Evolutionary conservation across 37 sponge, comb jelly and placozoan species (phyloP), one percentile per base, ranked within the genome.

Genomic region (Haliclona indistincta): DNA sequence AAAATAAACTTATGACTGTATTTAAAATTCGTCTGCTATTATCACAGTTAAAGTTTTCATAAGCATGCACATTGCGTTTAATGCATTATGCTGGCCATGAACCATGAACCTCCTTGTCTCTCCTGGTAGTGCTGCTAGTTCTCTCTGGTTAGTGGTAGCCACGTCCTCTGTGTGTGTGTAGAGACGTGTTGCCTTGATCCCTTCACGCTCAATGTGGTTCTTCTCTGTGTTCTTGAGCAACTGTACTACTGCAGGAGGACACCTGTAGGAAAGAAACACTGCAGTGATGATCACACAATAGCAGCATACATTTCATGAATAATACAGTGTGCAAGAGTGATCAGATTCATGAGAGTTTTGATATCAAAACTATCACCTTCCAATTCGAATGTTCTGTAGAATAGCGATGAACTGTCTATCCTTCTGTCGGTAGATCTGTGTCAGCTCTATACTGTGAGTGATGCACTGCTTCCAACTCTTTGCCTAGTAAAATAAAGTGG

Each of bases 161-260:
- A 94, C 95, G 22, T 86, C 85, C 32, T 83, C 85, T 39, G 64
- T 90, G 82, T 94, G 95, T 4, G 95, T 94, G 62, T 43, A 94
- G 45, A 94, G 83, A 32, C 47, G 67, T 0, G 95, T 94, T 52
- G 95, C 88, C 43, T 38, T 54, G n/a, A 94, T 83, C 4, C 88
- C 92, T 17, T 78, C 64, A 10, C 36, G 30, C 74, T 94, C 91
- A 22, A 94, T 90, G 20, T 40, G 65, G 54, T 87, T 69, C 20
- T 4, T 33, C 0, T 34, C 38, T 0, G 95, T 94, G 30, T 60
- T 17, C 15, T 36, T 32, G 22, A 94, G 71, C 11, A 70, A 63
- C 19, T 62, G 5, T 4, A 74, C 30, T 1, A 87, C 74, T 19
- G 68, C 49, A 2, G 84, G 79, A 0, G 93, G 88, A 64, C 95